These are phyloP conservation scores for Philotrypesis tridentata DNA, from an alignment of 1,140 invertebrate species.

Conservation along the genomic window DNA sequence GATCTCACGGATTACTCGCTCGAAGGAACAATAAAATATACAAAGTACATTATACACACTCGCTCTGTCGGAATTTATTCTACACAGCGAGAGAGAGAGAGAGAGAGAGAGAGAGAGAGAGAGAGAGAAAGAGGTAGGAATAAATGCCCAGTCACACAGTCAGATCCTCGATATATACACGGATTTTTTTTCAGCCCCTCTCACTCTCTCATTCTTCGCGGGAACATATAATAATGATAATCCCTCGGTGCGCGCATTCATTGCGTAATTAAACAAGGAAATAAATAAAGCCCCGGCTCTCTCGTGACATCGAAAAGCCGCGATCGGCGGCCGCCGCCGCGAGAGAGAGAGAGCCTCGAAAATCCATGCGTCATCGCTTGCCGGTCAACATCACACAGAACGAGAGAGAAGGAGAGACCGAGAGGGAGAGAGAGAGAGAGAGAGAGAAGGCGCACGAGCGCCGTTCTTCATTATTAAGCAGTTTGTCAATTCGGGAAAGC, in stretches of 20 bases:
- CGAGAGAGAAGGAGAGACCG: too few species aligned
- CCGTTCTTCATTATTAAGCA: conserved; percentile 43
- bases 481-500: conserved; percentile 47
- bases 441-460: background rate
- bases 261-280: conserved; percentile 48
- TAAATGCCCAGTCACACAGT: conserved; percentile 40
- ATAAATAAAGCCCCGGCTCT: conserved; percentile 37
- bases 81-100: too few species aligned
- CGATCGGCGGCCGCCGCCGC: too few species aligned
- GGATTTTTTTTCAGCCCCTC: conserved; percentile 2
- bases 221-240: conserved; percentile 2
- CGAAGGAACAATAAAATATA: conserved; percentile 32
- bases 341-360: conserved; percentile 40
- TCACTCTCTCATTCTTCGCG: background rate
- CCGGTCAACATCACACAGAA: conserved; percentile 37
- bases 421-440: background rate
- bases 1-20: conserved; percentile 33
- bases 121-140: background rate
- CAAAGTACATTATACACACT: conserved; percentile 21
- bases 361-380: conserved; percentile 36
- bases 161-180: conserved; percentile 24
- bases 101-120: background rate
- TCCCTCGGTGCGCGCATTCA: conserved; percentile 29
- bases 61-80: conserved; percentile 23
- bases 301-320: conserved; percentile 38